Base-by-base conservation (phyloP, 2,113 vertebrate genomes). In the Syngnathoides biaculeatus region DNA sequence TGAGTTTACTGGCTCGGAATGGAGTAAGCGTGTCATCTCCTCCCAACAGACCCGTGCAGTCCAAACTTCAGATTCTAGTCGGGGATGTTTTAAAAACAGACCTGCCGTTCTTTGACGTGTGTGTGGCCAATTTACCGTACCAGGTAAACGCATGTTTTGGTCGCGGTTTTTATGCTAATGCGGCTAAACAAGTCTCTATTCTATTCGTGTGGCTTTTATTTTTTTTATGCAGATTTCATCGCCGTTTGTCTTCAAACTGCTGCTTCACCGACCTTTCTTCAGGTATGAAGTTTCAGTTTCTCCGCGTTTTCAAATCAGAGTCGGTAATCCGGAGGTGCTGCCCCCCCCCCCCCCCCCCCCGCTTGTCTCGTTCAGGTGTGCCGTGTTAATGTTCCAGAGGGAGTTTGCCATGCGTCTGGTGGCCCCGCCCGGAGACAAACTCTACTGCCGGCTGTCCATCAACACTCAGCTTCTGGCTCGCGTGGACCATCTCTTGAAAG, bases 401-500 rank as follows among this genome's bases (percentile, higher is more conserved):
- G 97, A 99, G 82, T 99, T 99, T 87, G 97, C 97, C 20, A 94
- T 98, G 89, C 93, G 97, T 42, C 88, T 99, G 76, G 95, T 98
- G 45, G 97, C 97, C 68, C 92, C 92, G 60, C 96, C 97, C 27
- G 97, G 96, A 77, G 96, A 94, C 80, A 98, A 96, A 50, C 86
- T 98, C 7, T 98, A 95, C 86, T 99, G 97, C 88, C 92, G 97
- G 43, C 91, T 99, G 0, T 99, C 97, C 64, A 95, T 98, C 80
- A 99, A 99, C 81, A 98, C 97, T 24, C 97, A 99, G 67, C 87
- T 99, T 0, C 67, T 99, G 82, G 95, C 97, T 69, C 95, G 94
- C 26, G 97, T 98, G 8, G 96, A 98, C 76, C 97, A 99, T 74
- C 93, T 99, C 59, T 98, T 99, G 96, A 99, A 99, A 93, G 97